Base-by-base conservation (phyloP, 2,113 vertebrate genomes). In the Gadus macrocephalus region DNA sequence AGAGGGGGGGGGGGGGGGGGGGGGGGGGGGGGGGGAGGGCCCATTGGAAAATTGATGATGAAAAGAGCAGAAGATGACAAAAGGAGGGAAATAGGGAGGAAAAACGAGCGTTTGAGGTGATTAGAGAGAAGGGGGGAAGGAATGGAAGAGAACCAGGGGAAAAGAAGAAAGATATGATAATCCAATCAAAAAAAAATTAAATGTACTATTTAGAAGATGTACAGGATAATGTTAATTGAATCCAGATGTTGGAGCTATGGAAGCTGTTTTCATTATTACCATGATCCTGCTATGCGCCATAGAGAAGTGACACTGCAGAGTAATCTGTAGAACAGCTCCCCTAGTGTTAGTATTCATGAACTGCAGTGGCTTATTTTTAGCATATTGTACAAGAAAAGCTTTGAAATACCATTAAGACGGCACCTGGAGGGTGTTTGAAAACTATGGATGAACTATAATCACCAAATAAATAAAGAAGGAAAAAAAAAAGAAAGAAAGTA, bases 1-100 rank as follows among this genome's bases (percentile, higher is more conserved):
- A 53, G 65, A 61, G 27, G 53, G 55, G 42, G 35, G 62, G 56
- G 35, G 22, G 59, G 83, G 20, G 20, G 20, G 20, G 20, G 20
- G 20, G 20, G 27, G 53, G 55, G 42, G 35, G 62, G 56, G 35
- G 22, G 59, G 83, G 20, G 20, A 1, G 20, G 1, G 20, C 20
- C 5, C 28, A 15, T n/a, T n/a, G 28, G 16, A 64, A 38, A 38
- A 58, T 16, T 16, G 28, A 7, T 3, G 19, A 38, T 64, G 63
- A 19, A 35, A 15, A 38, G 73, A 74, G 79, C 14, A 20, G 53
- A 53, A 70, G 8, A 27, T 25, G 60, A 38, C 15, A 55, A 38
- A 49, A 58, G 53, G 74, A 60, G n/a, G 25, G 64, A 38, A 15
- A 25, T 17, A 17, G 14, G 0, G 67, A 76, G 76, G 68, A 27